phyloP scores from a whole-genome alignment of 2,888 invertebrate genomes.

The Drosophila anomelani region DNA sequence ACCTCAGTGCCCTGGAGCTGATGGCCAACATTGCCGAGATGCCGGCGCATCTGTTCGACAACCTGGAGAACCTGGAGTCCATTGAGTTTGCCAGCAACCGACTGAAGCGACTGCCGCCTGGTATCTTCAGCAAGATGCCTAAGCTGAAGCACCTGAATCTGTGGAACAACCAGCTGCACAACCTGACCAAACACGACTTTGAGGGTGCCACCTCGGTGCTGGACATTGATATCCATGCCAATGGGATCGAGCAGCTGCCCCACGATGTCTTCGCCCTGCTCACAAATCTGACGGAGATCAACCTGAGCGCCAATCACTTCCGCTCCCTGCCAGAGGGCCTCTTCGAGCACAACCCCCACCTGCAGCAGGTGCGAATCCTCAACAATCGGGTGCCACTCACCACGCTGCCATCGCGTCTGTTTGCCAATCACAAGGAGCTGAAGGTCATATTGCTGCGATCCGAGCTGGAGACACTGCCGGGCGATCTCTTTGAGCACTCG shows the following conservation, averaged over 20 bases:
- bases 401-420: conserved; percentile 86
- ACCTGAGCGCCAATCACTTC: conserved; percentile 89
- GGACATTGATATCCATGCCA: conserved; percentile 89
- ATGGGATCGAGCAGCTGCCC: conserved; percentile 87
- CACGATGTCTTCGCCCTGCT: conserved; percentile 87
- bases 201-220: conserved; percentile 87
- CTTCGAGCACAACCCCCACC: conserved; percentile 86
- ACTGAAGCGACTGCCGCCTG: conserved; percentile 87
- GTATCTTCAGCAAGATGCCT: conserved; percentile 87
- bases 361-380: conserved; percentile 86
- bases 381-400: conserved; percentile 87
- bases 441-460: conserved; percentile 86
- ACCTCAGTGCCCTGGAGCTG: conserved; percentile 88
- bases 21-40: conserved; percentile 87
- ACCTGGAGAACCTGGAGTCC: conserved; percentile 86
- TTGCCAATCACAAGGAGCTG: conserved; percentile 87
- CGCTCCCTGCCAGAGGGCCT: conserved; percentile 87
- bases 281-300: conserved; percentile 87
- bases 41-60: conserved; percentile 86
- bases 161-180: conserved; percentile 89
- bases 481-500: conserved; percentile 88
- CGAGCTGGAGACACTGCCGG: conserved; percentile 87
- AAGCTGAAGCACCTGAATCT: conserved; percentile 88
- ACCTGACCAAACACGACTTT: conserved; percentile 88
- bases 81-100: conserved; percentile 89